Evolutionary conservation across 1,140 invertebrate genomes (phyloP).

Genomic region (Drosophila parvula): DNA sequence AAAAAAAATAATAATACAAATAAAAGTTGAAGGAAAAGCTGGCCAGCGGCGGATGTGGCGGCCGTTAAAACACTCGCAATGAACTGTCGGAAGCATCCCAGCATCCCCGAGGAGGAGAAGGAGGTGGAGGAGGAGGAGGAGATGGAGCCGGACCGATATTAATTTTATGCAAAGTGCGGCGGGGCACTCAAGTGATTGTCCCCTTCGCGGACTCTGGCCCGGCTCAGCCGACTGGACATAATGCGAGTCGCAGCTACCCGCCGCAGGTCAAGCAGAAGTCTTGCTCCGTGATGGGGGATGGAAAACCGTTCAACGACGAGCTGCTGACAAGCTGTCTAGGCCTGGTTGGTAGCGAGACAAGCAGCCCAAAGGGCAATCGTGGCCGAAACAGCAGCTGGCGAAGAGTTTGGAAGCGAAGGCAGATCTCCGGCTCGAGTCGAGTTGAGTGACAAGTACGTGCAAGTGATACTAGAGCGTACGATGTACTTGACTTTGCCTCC

Average conservation of each 20-base stretch:
- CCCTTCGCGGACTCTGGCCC: constrained; percentile 11
- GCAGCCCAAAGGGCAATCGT: constrained; percentile 49
- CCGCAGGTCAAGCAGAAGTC: constrained; percentile 42
- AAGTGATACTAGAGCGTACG: constrained; percentile 81
- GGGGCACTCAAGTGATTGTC: constrained; percentile 56
- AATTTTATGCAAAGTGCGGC: constrained; percentile 77
- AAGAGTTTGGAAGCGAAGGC: background rate
- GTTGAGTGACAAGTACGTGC: constrained; percentile 76
- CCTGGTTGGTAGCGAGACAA: constrained; percentile 30
- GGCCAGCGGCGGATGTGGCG: constrained; percentile 66
- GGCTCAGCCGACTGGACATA: constrained; percentile 60
- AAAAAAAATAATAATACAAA: background rate
- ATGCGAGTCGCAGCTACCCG: constrained; percentile 15
- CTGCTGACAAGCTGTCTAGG: constrained; percentile 52
- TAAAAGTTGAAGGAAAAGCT: constrained; percentile 1
- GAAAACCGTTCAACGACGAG: constrained; percentile 2
- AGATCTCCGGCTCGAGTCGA: background rate
- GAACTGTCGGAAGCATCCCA: constrained; percentile 67
- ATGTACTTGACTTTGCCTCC: constrained; percentile 74
- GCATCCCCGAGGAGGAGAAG: background rate
- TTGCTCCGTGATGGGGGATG: background rate
- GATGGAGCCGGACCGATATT: constrained; percentile 53
- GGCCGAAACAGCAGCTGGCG: constrained; percentile 21
- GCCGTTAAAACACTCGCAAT: constrained; percentile 78
- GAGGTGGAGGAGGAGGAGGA: background rate